Base-by-base conservation (phyloP, 2,888 invertebrate species). In the Bugulina stolonifera region DNA sequence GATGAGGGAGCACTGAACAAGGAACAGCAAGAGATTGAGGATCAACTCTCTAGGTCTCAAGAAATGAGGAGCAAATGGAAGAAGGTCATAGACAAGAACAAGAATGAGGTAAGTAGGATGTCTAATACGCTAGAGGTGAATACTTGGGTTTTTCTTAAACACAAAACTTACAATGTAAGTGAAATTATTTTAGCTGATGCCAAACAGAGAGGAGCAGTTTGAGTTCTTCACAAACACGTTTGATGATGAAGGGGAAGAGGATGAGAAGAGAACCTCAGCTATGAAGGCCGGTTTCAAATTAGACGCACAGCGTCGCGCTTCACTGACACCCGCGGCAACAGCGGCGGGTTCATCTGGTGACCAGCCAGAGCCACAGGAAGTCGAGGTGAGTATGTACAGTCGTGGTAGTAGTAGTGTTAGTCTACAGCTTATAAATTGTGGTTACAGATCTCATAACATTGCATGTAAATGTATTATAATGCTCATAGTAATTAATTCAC, bases 51-150 rank as follows among this genome's bases (percentile, higher is more conserved):
- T 2, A 2, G 32, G 5, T 35, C 35, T 14, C 43, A 54, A 52
- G 70, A 70, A 18, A 54, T 54, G 25, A 43, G 70, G 25, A 70
- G 52, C 70, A 70, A 70, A 23, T 70, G 70, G 70, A 70, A 70
- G 52, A 70, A 70, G 52, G 70, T 52, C 5, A 29, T 27, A 2
- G 52, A 70, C 23, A 70, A 70, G 32, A 29, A 5, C 5, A 70
- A 54, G 27, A 32, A 5, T 25, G 54, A 70, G 70, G 70, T 70
- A 14, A 32, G 43, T 43, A 43, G 43, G 18, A 43, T 5, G 10
- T 43, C 43, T 43, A n/a, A n/a, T n/a, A n/a, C n/a, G n/a, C n/a
- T n/a, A n/a, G n/a, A n/a, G n/a, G n/a, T n/a, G n/a, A n/a, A n/a
- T n/a, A n/a, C n/a, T n/a, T n/a, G n/a, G n/a, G n/a, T n/a, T n/a